These are phyloP conservation scores for Acromyrmex echinatior DNA, from an alignment of 1,140 invertebrate genomes.

Conservation along the genomic window DNA sequence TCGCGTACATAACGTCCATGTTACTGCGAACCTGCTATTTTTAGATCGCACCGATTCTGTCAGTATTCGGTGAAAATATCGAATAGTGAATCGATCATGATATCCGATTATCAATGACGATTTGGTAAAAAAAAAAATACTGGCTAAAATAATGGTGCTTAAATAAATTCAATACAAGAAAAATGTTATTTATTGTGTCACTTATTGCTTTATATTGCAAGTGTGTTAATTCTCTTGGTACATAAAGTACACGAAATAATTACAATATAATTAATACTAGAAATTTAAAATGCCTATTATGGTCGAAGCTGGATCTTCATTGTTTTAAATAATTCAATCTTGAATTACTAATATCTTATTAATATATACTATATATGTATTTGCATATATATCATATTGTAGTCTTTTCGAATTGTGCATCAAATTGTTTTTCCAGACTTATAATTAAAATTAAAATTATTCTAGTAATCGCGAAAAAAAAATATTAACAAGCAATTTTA, in stretches of 20 bases:
- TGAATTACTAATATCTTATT: no score
- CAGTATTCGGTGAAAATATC: background rate
- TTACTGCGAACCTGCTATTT: slow-evolving; percentile 66
- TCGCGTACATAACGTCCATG: slow-evolving; percentile 45
- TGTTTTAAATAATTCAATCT: no score
- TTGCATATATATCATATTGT: no score
- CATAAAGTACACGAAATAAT: background rate
- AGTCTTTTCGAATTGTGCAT: no score
- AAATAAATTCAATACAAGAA: background rate
- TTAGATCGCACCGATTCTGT: slow-evolving; percentile 50
- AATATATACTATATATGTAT: no score
- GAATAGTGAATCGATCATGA: background rate
- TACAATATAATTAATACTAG: no score
- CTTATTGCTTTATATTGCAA: background rate
- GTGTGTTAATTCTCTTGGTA: background rate
- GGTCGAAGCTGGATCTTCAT: no score
- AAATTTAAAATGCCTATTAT: no score
- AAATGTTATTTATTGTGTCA: background rate
- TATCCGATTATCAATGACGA: background rate
- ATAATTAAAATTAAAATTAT: no score
- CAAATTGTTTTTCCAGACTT: no score
- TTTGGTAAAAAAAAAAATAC: background rate
- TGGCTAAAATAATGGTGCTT: background rate
- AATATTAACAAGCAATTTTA: no score
- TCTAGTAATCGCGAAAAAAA: no score